Conservation (phyloP, 23 tunicate genomes). For the Phallusia fumigata region DNA sequence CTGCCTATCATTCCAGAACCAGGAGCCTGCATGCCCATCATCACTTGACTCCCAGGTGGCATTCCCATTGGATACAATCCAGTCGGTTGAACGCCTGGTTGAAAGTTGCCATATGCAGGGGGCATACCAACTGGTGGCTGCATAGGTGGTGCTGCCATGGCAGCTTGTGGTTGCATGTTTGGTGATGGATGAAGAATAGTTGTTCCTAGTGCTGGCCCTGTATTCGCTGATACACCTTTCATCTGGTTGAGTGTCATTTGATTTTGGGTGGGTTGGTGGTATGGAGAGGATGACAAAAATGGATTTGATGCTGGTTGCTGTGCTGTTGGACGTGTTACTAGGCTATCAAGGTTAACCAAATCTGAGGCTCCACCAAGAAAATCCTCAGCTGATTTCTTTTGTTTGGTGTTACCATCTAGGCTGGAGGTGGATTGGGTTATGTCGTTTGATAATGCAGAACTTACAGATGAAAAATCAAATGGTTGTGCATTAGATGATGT, state of each 20-base stretch:
- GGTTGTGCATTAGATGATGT: constrained; percentile 21
- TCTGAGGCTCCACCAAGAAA: constrained; percentile 88
- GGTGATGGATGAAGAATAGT: constrained; percentile 36
- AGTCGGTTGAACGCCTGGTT: constrained; percentile 15
- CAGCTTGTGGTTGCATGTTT: constrained; percentile 6
- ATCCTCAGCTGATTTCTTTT: constrained; percentile 73
- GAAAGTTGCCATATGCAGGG: constrained; percentile 9
- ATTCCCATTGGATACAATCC: constrained; percentile 14
- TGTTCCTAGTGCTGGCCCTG: constrained; percentile 48
- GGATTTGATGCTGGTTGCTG: constrained; percentile 77
- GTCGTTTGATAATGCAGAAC: constrained; percentile 15
- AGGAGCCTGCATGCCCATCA: not conserved
- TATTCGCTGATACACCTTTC: constrained; percentile 35
- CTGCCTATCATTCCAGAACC: not conserved
- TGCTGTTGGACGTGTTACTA: constrained; percentile 70
- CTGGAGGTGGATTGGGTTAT: not conserved
- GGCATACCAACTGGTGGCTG: not conserved
- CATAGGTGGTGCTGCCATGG: constrained; percentile 18
- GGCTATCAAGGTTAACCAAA: constrained; percentile 89
- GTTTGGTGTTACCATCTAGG: not conserved
- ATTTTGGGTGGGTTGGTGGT: constrained; percentile 45
- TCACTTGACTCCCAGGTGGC: not conserved
- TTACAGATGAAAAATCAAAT: constrained; percentile 46
- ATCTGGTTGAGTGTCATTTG: constrained; percentile 56
- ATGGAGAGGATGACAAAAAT: constrained; percentile 48